phyloP scores from a whole-genome alignment of 37 sponge, comb jelly and placozoan genomes.

The Agelas oroides region DNA sequence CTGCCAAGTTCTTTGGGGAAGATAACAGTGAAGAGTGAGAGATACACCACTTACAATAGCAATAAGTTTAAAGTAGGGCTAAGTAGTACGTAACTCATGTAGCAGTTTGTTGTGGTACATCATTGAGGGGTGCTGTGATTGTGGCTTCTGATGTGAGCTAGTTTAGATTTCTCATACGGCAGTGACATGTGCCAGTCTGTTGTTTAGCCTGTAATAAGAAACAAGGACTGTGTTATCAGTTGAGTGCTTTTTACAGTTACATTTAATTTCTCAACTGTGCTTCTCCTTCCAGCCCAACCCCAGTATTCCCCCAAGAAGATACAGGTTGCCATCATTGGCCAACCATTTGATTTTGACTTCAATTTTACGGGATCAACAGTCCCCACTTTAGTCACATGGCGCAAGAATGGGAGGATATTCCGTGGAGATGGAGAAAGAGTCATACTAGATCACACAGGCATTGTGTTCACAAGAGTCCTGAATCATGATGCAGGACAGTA shows the following conservation, averaged over 20 bases:
- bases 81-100: no score
- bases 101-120: no score
- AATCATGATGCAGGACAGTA: conserved; percentile 43
- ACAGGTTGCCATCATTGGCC: conserved; percentile 17
- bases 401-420: conserved; percentile 41
- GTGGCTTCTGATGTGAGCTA: no score
- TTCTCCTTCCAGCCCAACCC: conserved; percentile 1
- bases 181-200: no score
- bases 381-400: conserved; percentile 22
- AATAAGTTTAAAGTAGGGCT: no score
- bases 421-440: conserved; percentile 30
- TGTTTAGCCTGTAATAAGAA: no score
- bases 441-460: conserved; percentile 27
- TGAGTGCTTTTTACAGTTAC: neutral
- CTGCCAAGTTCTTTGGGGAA: conserved; percentile 46
- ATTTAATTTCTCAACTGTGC: neutral
- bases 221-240: no score
- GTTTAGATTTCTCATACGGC: no score
- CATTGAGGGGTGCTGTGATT: neutral
- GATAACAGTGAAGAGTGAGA: conserved; percentile 44
- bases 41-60: neutral
- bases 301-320: conserved; percentile 8
- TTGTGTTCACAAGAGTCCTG: conserved; percentile 40
- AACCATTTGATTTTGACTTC: conserved; percentile 55
- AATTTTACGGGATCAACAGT: neutral